Conservation (phyloP, 2,113 vertebrate species). For the Zingel zingel region DNA sequence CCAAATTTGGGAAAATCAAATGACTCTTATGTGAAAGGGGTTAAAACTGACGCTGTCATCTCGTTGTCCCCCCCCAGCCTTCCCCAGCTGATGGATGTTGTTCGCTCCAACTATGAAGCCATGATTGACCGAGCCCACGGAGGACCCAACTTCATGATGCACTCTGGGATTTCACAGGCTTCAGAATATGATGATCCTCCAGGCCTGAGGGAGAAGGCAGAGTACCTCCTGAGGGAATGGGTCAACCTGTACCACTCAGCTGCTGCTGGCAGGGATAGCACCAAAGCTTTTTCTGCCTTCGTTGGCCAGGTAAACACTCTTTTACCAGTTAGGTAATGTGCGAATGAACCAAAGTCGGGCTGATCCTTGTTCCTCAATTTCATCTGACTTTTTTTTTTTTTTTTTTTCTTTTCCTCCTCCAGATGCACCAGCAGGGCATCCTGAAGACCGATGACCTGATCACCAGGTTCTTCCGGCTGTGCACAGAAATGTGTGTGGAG, state of each 20-base stretch:
- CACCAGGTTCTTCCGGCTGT: slow-evolving; percentile 97
- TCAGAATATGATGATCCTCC: slow-evolving; percentile 98
- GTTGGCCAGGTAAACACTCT: slow-evolving; percentile 92
- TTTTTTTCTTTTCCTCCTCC: no score
- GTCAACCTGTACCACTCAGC: slow-evolving; percentile 99
- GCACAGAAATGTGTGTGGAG: slow-evolving; percentile 99
- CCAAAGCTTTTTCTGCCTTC: slow-evolving; percentile 99
- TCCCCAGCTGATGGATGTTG: slow-evolving; percentile 98
- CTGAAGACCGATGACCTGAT: slow-evolving; percentile 98
- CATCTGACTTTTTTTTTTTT: neutral
- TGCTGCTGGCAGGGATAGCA: slow-evolving; percentile 97
- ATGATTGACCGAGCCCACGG: slow-evolving; percentile 99
- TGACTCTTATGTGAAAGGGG: neutral
- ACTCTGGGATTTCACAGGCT: slow-evolving; percentile 98
- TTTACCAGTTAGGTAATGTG: neutral
- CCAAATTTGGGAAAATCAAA: neutral
- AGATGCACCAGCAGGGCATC: slow-evolving; percentile 99
- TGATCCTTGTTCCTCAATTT: neutral
- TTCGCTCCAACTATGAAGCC: slow-evolving; percentile 98
- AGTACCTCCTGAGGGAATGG: slow-evolving; percentile 98
- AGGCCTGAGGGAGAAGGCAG: slow-evolving; percentile 97
- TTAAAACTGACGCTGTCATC: neutral
- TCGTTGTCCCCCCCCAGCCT: slow-evolving; percentile 82
- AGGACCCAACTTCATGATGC: slow-evolving; percentile 99
- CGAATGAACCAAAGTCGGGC: neutral